Evolutionary conservation across 2,888 invertebrate genomes (phyloP).

Genomic region (Pammene fasciana): DNA sequence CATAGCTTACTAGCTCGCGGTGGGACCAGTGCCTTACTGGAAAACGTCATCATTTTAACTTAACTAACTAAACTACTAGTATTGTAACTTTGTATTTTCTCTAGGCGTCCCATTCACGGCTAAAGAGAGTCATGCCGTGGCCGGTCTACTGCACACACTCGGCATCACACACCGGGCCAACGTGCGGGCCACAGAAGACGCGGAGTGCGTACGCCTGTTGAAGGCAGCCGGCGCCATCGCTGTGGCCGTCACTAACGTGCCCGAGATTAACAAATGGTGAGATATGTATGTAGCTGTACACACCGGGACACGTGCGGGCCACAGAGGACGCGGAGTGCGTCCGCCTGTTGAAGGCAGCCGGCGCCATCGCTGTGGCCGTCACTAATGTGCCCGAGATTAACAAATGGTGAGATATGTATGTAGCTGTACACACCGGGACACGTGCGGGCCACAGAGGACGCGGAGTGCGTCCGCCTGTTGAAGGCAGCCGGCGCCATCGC

Average conservation of each 20-base stretch:
- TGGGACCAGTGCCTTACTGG: no score
- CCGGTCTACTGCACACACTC: conserved; percentile 88
- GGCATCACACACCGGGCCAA: conserved; percentile 86
- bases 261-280: conserved; percentile 95
- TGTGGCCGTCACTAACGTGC: conserved; percentile 95
- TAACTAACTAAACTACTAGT: no score
- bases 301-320: no score
- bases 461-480: no score
- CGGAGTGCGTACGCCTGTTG: conserved; percentile 88
- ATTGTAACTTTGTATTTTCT: neutral
- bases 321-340: neutral
- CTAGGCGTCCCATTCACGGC: conserved; percentile 94
- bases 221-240: conserved; percentile 93
- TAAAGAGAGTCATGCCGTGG: conserved; percentile 93
- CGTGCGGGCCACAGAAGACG: conserved; percentile 87
- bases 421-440: no score
- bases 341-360: no score
- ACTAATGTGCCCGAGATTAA: conserved; percentile 95
- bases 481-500: no score
- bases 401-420: conserved; percentile 37
- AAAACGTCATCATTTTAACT: no score
- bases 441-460: neutral
- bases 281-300: no score
- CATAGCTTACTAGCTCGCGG: no score
- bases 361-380: conserved; percentile 59